Conservation (phyloP, 2,113 vertebrate genomes). For the Misgurnus anguillicaudatus region DNA sequence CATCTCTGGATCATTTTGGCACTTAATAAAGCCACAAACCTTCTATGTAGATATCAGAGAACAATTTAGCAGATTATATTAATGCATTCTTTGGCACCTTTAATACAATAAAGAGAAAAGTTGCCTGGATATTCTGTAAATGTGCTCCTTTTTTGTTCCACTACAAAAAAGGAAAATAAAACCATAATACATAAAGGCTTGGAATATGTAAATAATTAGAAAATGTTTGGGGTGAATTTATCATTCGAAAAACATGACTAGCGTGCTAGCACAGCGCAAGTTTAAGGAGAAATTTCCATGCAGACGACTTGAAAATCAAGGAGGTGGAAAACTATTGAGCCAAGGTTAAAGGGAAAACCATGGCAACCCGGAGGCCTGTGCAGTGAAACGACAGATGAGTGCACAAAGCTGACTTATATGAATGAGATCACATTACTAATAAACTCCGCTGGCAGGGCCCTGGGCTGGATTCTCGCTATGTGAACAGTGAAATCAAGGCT, state of each 20-base stretch:
- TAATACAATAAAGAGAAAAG: no score
- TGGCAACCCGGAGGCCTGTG: conserved; percentile 60
- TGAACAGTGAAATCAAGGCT: conserved; percentile 30
- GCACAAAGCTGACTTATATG: conserved; percentile 61
- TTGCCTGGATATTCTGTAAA: neutral
- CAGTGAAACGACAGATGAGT: conserved; percentile 56
- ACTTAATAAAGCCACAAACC: no score
- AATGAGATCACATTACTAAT: conserved; percentile 63
- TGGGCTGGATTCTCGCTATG: conserved; percentile 30
- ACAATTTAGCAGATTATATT: no score
- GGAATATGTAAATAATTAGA: no score
- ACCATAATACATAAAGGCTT: no score
- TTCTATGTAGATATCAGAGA: no score
- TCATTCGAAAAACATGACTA: conserved; percentile 2
- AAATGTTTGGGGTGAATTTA: no score
- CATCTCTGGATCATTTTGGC: no score
- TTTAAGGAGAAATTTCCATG: conserved; percentile 8
- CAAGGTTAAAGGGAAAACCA: conserved; percentile 57
- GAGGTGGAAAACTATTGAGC: conserved; percentile 59
- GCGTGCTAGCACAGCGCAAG: neutral
- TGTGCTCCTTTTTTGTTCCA: no score
- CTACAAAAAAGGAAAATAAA: neutral
- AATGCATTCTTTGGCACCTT: no score
- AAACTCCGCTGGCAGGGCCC: conserved; percentile 52
- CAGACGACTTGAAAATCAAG: conserved; percentile 60